Base-by-base conservation (phyloP, 2,888 invertebrate species). In the Lasioglossum zephyrum region DNA sequence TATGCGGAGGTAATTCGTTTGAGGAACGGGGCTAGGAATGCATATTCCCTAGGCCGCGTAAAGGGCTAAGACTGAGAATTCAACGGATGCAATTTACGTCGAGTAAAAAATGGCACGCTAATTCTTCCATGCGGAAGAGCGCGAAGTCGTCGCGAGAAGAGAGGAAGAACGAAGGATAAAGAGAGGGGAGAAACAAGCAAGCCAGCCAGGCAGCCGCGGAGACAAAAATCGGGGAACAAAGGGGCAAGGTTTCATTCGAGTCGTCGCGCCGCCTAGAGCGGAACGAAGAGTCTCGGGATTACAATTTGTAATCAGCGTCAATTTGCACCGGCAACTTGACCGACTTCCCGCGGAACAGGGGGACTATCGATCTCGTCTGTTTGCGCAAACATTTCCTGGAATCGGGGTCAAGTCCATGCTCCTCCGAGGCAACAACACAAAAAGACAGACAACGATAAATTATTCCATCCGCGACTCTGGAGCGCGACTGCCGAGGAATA, bases 251-350 rank as follows among this genome's bases (percentile, higher is more conserved):
- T 77, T 83, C 69, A 83, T 83, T 82, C 60, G 70, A 22, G 73
- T 16, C 53, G 60, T 69, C 39, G 26, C 60, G 60, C 73, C 39
- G 26, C 60, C 78, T 36, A 49, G 63, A 72, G 60, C 26, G 69
- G 66, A 57, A 86, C 77, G 77, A 80, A 63, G 49, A 26, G 72
- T 49, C 63, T 77, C 60, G 77, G 73, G 73, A 88, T 88, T 87
- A 84, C 87, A 81, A 81, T 80, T 82, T 77, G 75, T 75, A 82
- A 87, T 87, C 80, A 81, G 31, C 83, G 70, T 80, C 76, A 69
- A 87, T 87, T 87, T 83, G 22, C 70, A 69, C 26, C 77, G 26
- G 49, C 73, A 60, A 77, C 80, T 87, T 79, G 87, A 82, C 87
- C 87, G 83, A 87, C 74, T 87, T 87, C 44, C n/a, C 53, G 9